Conservation (phyloP, 2,888 invertebrate genomes). For the Chamaedrilus cognettii region DNA sequence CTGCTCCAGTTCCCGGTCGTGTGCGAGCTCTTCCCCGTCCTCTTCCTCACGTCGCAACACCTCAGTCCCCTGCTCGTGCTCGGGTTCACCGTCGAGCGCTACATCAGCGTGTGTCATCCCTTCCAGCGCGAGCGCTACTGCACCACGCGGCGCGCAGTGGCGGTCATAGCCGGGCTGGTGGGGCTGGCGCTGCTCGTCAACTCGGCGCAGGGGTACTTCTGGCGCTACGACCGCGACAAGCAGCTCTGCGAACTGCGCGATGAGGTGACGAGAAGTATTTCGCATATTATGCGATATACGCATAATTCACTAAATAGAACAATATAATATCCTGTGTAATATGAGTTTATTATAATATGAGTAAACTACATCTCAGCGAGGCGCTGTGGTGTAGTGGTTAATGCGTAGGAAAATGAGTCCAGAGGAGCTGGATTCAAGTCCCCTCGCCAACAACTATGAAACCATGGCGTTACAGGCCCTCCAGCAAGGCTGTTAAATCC, state of each 20-base stretch:
- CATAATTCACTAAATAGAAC: too few relatives aligned
- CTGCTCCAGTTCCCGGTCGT: constrained; percentile 47
- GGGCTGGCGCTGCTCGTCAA: constrained; percentile 45
- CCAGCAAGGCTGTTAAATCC: too few relatives aligned
- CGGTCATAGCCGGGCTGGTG: constrained; percentile 46
- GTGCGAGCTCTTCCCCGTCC: constrained; percentile 53
- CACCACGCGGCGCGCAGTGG: constrained; percentile 49
- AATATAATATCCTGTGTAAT: too few relatives aligned
- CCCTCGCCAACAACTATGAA: too few relatives aligned
- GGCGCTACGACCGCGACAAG: constrained; percentile 37
- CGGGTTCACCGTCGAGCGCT: constrained; percentile 57
- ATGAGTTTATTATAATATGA: too few relatives aligned
- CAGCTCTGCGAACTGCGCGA: constrained; percentile 41
- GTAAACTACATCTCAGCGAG: too few relatives aligned
- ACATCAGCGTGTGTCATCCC: constrained; percentile 58
- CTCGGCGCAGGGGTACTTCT: constrained; percentile 55
- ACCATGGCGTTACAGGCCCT: too few relatives aligned
- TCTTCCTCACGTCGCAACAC: constrained; percentile 54
- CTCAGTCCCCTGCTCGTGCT: constrained; percentile 55
- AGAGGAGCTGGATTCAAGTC: too few relatives aligned
- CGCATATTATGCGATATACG: too few relatives aligned
- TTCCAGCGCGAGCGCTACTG: constrained; percentile 53
- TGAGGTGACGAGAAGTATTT: too few relatives aligned
- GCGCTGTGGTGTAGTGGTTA: too few relatives aligned
- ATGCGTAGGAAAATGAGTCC: too few relatives aligned